Percentiles rank a stretch among this genome's conserved stretches.
These are phyloP conservation scores for Fulica atra DNA, from an alignment of 2,113 vertebrate species.

Conservation along the genomic window DNA sequence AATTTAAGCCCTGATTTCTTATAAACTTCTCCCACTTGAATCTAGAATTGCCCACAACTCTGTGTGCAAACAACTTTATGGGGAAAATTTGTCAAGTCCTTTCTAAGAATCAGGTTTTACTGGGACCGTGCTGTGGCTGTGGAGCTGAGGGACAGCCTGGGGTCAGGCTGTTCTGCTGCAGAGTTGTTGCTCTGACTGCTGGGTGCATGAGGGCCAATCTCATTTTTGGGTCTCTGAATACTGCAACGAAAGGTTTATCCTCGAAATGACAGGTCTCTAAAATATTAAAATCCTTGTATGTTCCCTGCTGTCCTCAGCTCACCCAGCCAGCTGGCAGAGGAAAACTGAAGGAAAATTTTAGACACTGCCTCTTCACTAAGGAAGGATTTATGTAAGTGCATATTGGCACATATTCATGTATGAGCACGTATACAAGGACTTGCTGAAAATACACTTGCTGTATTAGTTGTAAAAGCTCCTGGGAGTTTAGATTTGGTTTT, in stretches of 20 bases:
- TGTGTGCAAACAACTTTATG: rapidly evolving
- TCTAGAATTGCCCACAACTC: rapidly evolving
- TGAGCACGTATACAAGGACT: conserved; percentile 5
- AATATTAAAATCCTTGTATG: conserved; percentile 58
- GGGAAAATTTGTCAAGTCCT: background rate
- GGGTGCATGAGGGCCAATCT: background rate
- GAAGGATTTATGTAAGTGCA: background rate
- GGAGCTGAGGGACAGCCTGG: background rate
- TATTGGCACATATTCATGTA: conserved; percentile 3
- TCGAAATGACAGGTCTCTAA: conserved; percentile 45
- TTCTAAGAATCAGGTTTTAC: background rate
- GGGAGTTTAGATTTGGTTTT: background rate
- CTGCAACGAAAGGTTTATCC: conserved; percentile 34
- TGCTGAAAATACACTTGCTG: conserved; percentile 1
- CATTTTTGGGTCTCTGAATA: background rate
- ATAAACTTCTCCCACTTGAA: background rate
- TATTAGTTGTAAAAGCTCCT: background rate
- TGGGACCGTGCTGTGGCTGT: background rate
- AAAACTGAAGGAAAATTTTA: conserved; percentile 19
- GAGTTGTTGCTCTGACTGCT: background rate
- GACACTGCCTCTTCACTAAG: background rate
- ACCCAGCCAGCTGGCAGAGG: conserved; percentile 56
- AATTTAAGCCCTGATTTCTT: background rate
- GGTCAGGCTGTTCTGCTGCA: background rate
- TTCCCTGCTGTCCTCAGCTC: conserved; percentile 60